These are phyloP conservation scores for Channallabes apus DNA, from an alignment of 2,797 vertebrate genomes.

Conservation along the genomic window DNA sequence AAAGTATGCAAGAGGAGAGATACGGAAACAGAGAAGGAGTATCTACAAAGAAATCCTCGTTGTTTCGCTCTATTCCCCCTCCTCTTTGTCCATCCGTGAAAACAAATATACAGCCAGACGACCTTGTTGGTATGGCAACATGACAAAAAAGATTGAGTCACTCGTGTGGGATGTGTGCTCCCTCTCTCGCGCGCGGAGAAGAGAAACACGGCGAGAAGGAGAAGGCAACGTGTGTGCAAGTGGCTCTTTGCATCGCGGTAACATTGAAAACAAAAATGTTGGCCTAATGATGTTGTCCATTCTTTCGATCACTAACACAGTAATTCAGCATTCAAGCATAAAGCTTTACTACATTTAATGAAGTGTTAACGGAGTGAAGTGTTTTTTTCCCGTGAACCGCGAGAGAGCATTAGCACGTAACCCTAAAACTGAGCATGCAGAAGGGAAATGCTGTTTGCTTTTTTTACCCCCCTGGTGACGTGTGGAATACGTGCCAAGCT, in stretches of 20 bases:
- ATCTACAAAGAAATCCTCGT: constrained; percentile 25
- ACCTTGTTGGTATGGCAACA: constrained; percentile 57
- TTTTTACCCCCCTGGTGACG: neutral
- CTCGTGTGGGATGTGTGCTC: constrained; percentile 15
- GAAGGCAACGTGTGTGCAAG: neutral
- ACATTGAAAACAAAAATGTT: neutral
- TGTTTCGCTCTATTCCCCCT: constrained; percentile 6
- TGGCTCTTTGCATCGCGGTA: neutral
- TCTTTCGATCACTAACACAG: neutral
- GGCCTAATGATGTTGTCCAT: neutral
- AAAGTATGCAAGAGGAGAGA: neutral
- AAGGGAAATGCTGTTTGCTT: neutral
- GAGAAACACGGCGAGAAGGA: constrained; percentile 1
- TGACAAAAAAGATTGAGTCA: constrained; percentile 56
- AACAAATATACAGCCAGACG: constrained; percentile 44
- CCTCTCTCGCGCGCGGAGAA: neutral
- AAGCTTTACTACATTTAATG: neutral
- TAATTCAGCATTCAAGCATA: neutral
- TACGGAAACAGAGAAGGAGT: neutral
- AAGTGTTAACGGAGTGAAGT: neutral
- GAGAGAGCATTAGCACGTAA: too few relatives aligned
- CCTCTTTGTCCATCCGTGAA: constrained; percentile 23
- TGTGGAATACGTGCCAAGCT: neutral
- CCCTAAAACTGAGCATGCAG: neutral
- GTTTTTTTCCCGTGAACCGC: neutral